Evolutionary conservation across 2,888 invertebrate genomes (phyloP), one percentile per base, ranked within the genome.

Genomic region (Listrodromus nycthemerus): DNA sequence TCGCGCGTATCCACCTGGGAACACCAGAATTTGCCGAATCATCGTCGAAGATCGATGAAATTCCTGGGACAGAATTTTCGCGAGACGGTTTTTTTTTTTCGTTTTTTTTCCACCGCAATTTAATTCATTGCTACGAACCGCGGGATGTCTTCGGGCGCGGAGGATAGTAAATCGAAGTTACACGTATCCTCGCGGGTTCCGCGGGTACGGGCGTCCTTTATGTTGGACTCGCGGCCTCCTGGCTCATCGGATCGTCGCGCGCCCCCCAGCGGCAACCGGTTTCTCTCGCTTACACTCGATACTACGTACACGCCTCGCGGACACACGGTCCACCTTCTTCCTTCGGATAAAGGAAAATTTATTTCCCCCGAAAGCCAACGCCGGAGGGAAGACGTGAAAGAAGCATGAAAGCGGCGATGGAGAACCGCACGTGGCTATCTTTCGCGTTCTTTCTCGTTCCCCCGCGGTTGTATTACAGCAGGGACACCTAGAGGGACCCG

Each of bases 121-220:
- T 77, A 65, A 80, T 80, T 80, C 82, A 67, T 67, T 52, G 80
- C 41, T 37, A 19, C 16, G 19, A 19, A 30, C 27, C 2, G 16
- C 30, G 1, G 63, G 19, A 50, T 16, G 48, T 95, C 95, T 79
- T 95, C 94, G 0, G 96, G 95, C 50, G 97, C 55, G 97, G 95
- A 52, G 97, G 97, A 91, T 98, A 96, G 83, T 97, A 95, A 70
- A 98, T 94, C 88, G 98, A 93, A 45, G 97, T 97, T 83, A 98
- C 41, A 45, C 41, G 16, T 94, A 88, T 98, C 96, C 90, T 98
- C 97, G 50, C 67, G 67, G 27, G 75, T 71, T 58, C 41, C 80
- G 55, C 66, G 50, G 50, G 30, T 74, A 78, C 71, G 75, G 6
- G n/a, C 30, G 45, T 65, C 61, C 67, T 73, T 50, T 80, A 77